phyloP scores from a whole-genome alignment of 2,888 invertebrate species.

The Tubulanus polymorphus region DNA sequence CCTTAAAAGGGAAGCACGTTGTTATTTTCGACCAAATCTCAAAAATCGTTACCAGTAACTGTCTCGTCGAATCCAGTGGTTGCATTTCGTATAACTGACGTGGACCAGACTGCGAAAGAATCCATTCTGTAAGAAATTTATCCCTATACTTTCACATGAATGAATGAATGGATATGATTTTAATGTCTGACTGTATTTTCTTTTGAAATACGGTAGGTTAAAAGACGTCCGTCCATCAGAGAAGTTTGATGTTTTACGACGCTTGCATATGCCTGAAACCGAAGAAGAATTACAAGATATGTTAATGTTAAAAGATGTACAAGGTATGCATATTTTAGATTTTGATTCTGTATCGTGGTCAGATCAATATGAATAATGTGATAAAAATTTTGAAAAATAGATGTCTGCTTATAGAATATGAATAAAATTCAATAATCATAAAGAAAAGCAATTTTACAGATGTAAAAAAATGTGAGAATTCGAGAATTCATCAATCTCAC shows the following conservation, averaged over 20 bases:
- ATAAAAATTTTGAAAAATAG: too few species aligned
- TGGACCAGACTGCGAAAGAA: constrained; percentile 44
- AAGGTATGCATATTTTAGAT: constrained; percentile 23
- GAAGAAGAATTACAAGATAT: constrained; percentile 28
- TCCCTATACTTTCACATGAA: neutral
- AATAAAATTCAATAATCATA: too few species aligned
- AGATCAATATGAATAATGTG: too few species aligned
- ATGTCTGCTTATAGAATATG: too few species aligned
- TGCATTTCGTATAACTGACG: constrained; percentile 40
- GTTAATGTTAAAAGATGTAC: constrained; percentile 29
- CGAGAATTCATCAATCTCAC: too few species aligned
- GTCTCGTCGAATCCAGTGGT: constrained; percentile 26
- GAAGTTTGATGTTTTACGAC: constrained; percentile 25
- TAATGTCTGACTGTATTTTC: neutral
- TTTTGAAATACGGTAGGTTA: constrained; percentile 21
- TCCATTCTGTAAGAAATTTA: constrained; percentile 34
- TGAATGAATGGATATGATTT: too few species aligned
- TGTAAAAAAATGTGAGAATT: too few species aligned
- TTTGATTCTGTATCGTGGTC: too few species aligned
- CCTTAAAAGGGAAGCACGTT: constrained; percentile 44
- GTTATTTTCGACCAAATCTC: constrained; percentile 32
- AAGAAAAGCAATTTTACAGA: too few species aligned
- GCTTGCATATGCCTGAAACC: constrained; percentile 28
- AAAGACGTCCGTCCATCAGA: constrained; percentile 23
- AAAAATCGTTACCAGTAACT: constrained; percentile 41